Percentiles rank a stretch among this genome's conserved stretches.
Conservation (phyloP, 2,113 vertebrate genomes). For the Ochotona princeps region DNA sequence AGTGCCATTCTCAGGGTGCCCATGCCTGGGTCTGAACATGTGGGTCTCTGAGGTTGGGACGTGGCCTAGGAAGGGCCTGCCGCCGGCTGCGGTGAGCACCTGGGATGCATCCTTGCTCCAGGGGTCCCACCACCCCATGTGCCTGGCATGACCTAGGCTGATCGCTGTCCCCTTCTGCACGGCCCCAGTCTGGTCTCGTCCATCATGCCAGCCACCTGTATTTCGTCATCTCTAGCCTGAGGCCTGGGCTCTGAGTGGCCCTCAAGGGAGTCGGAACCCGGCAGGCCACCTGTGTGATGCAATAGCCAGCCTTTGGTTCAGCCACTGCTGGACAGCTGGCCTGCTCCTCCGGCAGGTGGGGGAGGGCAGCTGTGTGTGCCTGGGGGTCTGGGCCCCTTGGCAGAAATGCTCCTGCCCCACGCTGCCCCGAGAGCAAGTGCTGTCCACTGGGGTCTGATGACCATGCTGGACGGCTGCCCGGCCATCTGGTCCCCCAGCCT, state of each 20-base stretch:
- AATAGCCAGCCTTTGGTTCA: not conserved
- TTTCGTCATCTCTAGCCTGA: constrained; percentile 8
- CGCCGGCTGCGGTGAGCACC: not conserved
- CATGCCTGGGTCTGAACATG: not conserved
- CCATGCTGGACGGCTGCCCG: accelerated
- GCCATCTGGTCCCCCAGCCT: no score
- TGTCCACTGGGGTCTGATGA: accelerated
- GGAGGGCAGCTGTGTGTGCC: no score
- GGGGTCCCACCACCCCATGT: no score
- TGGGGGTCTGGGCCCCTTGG: no score
- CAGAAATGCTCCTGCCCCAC: no score
- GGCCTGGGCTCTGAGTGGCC: not conserved
- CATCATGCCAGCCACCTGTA: no score
- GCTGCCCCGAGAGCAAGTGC: no score
- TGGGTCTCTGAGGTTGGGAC: not conserved
- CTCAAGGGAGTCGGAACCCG: not conserved
- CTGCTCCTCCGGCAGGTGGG: accelerated
- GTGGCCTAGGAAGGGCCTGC: not conserved
- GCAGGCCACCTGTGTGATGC: not conserved
- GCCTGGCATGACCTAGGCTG: no score
- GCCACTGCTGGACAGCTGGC: accelerated
- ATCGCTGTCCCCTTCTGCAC: no score
- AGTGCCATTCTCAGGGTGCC: not conserved
- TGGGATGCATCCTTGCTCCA: no score
- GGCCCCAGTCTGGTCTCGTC: no score